Percentiles rank a stretch among this genome's conserved stretches.
Conservation (phyloP, 2,113 vertebrate genomes). For the Phalacrocorax carbo region DNA sequence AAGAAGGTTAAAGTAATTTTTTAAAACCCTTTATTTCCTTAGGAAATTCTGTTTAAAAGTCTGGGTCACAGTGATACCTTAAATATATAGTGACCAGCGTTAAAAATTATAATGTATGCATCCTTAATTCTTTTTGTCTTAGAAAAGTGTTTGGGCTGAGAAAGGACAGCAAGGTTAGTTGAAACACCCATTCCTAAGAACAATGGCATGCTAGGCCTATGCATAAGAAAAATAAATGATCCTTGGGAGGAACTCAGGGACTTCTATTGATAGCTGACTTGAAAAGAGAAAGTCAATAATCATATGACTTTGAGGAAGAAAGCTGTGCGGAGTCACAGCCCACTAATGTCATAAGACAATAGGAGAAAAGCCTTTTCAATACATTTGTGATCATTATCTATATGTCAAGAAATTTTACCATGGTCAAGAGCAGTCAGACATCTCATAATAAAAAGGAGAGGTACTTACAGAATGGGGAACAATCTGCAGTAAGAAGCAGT, state of each 20-base stretch:
- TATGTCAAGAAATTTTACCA: neutral
- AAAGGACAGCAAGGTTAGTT: neutral
- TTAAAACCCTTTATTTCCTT: neutral
- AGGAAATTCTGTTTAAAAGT: neutral
- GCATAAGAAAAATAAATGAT: neutral
- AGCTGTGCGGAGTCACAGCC: neutral
- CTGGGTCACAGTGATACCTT: neutral
- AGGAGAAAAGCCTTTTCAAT: neutral
- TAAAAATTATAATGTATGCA: neutral
- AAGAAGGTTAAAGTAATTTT: neutral
- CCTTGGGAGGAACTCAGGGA: neutral
- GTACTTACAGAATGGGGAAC: neutral
- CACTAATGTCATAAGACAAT: neutral
- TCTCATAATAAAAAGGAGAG: neutral
- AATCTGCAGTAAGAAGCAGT: neutral
- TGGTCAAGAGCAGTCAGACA: neutral
- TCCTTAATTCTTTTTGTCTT: neutral
- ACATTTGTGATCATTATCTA: neutral
- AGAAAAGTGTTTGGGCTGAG: neutral
- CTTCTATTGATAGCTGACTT: neutral
- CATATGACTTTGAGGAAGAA: neutral
- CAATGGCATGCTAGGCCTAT: neutral
- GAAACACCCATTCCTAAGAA: neutral
- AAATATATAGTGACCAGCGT: neutral
- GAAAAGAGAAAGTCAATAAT: neutral